Evolutionary conservation across 2,888 invertebrate genomes (phyloP).

Genomic region (Eristalis pertinax): DNA sequence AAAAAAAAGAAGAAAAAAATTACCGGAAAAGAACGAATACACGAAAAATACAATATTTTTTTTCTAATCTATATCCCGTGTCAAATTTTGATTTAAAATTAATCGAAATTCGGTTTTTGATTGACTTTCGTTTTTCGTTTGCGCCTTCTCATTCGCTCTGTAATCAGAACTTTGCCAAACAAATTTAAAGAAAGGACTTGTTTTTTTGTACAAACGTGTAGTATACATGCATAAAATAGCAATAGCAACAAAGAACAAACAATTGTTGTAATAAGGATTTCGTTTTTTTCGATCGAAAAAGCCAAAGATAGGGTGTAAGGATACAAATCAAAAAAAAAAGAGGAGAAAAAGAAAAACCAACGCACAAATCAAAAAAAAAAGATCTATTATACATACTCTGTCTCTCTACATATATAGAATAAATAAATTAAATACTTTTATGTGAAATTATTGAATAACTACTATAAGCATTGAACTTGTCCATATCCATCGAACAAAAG

Average conservation of each 20-base stretch:
- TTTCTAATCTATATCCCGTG: constrained; percentile 38
- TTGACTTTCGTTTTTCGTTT: background rate
- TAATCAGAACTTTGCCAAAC: constrained; percentile 47
- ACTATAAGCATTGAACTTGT: constrained; percentile 45
- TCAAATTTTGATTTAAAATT: constrained; percentile 41
- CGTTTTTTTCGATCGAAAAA: background rate
- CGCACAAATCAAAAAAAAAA: constrained; percentile 72
- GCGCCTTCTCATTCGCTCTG: background rate
- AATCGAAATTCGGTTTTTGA: constrained; percentile 1
- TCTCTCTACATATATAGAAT: constrained; percentile 42
- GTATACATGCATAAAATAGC: constrained; percentile 63
- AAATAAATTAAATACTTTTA: constrained; percentile 14
- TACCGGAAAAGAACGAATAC: constrained; percentile 36
- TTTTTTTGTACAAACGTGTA: constrained; percentile 47
- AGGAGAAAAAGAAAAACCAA: constrained; percentile 38
- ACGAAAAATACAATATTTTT: constrained; percentile 34
- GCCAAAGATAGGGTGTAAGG: constrained; percentile 67
- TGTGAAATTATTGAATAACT: constrained; percentile 34
- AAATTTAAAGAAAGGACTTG: constrained; percentile 49
- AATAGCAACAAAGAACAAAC: constrained; percentile 66
- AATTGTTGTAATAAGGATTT: constrained; percentile 62
- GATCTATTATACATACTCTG: constrained; percentile 49
- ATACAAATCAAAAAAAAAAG: constrained; percentile 66
- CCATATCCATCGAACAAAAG: constrained; percentile 72
- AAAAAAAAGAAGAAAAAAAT: constrained; percentile 26